Evolutionary conservation across 2,888 invertebrate species (phyloP).

Genomic region (Labia minor): DNA sequence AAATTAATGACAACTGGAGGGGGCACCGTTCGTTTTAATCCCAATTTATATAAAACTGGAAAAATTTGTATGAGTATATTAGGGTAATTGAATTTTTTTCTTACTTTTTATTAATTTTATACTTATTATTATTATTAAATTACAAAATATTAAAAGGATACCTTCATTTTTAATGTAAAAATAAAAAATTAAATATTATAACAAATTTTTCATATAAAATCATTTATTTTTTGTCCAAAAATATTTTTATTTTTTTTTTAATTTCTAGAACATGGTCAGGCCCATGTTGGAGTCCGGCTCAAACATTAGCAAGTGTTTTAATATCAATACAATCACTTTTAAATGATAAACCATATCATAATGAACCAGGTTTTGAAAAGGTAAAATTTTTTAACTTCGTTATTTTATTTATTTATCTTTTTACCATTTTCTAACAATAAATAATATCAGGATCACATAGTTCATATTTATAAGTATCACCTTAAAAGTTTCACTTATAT

Average conservation of each 20-base stretch:
- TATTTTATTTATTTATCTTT: neutral
- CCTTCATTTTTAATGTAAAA: too few relatives aligned
- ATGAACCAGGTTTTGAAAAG: slow-evolving; percentile 50
- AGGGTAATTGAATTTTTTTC: slow-evolving; percentile 35
- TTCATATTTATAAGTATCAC: too few relatives aligned
- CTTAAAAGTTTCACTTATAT: too few relatives aligned
- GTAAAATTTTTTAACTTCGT: too few relatives aligned
- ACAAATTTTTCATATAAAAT: too few relatives aligned
- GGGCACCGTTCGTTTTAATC: slow-evolving; percentile 49
- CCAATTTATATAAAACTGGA: slow-evolving; percentile 50
- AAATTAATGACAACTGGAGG: slow-evolving; percentile 48
- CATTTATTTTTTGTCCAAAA: too few relatives aligned
- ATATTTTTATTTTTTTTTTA: too few relatives aligned
- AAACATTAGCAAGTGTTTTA: slow-evolving; percentile 42
- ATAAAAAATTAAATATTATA: too few relatives aligned
- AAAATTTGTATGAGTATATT: slow-evolving; percentile 47
- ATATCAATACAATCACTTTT: slow-evolving; percentile 49
- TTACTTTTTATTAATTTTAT: neutral
- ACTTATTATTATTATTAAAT: too few relatives aligned
- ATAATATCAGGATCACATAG: neutral
- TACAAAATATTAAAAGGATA: too few relatives aligned
- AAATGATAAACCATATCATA: slow-evolving; percentile 51
- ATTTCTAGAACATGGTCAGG: slow-evolving; percentile 43
- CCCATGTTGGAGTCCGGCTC: slow-evolving; percentile 47
- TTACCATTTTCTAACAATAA: neutral